phyloP scores from a whole-genome alignment of 2,113 vertebrate genomes.

The Notothenia rossii region DNA sequence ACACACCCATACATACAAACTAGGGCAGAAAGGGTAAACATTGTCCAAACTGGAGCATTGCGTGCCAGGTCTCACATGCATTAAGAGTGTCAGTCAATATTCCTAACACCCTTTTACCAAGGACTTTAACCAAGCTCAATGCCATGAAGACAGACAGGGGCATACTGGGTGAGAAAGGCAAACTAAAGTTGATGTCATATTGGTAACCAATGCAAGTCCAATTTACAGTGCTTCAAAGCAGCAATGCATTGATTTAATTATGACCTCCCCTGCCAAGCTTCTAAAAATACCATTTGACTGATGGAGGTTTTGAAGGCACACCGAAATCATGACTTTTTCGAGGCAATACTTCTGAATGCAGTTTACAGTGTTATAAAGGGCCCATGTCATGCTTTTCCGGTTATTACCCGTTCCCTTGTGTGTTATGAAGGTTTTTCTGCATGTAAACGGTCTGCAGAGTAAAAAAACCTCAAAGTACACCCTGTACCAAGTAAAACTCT shows the following conservation, averaged over 20 bases:
- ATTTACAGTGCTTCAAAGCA: conserved; percentile 39
- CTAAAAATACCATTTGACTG: conserved; percentile 32
- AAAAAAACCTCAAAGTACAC: too few relatives aligned
- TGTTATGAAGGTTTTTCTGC: too few relatives aligned
- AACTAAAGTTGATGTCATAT: conserved; percentile 35
- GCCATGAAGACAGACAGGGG: conserved; percentile 25
- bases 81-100: conserved; percentile 36
- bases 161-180: conserved; percentile 20
- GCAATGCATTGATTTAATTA: conserved; percentile 51
- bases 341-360: neutral
- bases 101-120: neutral
- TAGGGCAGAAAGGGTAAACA: neutral
- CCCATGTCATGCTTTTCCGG: too few relatives aligned
- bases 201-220: conserved; percentile 52
- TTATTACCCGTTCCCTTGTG: too few relatives aligned
- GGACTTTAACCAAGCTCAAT: conserved; percentile 23
- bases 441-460: too few relatives aligned
- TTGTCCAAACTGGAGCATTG: conserved; percentile 20
- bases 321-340: conserved; percentile 27
- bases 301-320: conserved; percentile 19
- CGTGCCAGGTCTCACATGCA: conserved; percentile 48
- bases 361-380: neutral
- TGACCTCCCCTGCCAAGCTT: conserved; percentile 15
- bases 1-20: too few relatives aligned
- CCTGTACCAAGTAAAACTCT: too few relatives aligned